phyloP scores from a whole-genome alignment of 2,888 invertebrate genomes.

The Cyclophora punctaria region DNA sequence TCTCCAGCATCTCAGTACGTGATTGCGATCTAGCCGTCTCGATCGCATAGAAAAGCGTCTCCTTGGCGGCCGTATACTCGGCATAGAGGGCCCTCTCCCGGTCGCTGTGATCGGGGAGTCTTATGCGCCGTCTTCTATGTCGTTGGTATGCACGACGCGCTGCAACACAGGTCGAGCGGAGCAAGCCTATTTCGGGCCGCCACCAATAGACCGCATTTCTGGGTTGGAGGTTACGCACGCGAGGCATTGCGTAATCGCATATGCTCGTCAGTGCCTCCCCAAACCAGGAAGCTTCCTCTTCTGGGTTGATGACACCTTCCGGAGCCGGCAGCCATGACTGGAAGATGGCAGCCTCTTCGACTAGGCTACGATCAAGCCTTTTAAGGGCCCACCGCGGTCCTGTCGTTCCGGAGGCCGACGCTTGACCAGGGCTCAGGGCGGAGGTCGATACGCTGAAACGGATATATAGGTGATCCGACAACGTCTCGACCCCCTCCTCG shows the following conservation, averaged over 20 bases:
- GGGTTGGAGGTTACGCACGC: not conserved
- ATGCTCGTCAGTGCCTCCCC: not conserved
- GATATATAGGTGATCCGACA: constrained; percentile 3
- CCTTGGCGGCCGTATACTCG: no score
- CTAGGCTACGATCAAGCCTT: constrained; percentile 2
- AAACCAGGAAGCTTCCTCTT: not conserved
- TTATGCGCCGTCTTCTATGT: no score
- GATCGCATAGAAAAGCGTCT: no score
- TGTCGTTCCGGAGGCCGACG: not conserved
- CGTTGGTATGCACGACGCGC: not conserved
- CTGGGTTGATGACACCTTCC: not conserved
- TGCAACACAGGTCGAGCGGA: not conserved
- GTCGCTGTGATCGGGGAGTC: no score
- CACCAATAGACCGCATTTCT: constrained; percentile 2
- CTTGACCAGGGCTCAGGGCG: no score
- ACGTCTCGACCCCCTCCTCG: not conserved
- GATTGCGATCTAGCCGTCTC: no score
- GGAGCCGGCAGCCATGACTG: constrained; percentile 2
- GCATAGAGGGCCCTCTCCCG: no score
- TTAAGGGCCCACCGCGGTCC: constrained; percentile 10
- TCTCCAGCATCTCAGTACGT: no score
- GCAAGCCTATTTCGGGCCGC: not conserved
- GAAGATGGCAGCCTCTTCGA: constrained; percentile 11
- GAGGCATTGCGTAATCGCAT: constrained; percentile 2
- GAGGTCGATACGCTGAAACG: not conserved